Evolutionary conservation across 1,140 invertebrate species (phyloP), one percentile per base, ranked within the genome.

Genomic region (Drosophila gunungcola): DNA sequence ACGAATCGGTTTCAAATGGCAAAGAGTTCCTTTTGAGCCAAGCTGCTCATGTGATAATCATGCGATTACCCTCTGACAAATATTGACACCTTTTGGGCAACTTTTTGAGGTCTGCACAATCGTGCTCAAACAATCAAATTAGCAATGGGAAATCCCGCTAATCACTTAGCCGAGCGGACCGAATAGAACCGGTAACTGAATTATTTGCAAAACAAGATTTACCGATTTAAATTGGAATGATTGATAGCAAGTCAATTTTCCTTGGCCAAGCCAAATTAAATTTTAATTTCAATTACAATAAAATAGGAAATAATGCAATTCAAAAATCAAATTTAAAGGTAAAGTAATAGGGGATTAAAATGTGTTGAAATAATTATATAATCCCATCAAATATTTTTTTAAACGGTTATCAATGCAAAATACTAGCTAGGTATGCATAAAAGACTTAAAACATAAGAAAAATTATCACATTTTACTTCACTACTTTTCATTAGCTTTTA

Each of bases 11-110:
- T 11, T 39, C 16, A 32, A 49, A 42, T 29, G 43, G 13, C 4
- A n/a, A 34, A 11, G 53, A 43, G 68, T 57, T 52, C 61, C 64
- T 63, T 25, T 27, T 55, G 11, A 27, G 21, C 13, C 36, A 27
- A 36, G 10, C 29, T 42, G 55, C 76, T 60, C 65, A 80, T 80
- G 65, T 63, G 67, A 63, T 73, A 70, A 51, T 60, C 81, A 84
- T 80, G 54, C 58, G 72, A 74, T 64, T 74, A 63, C 36, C 54
- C 34, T 39, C 43, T 60, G 68, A 10, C 21, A 21, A 41, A 62
- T 54, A 81, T 81, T 85, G 76, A 46, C 81, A 85, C 81, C 52
- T 85, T 73, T 54, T 56, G 52, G 38, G 65, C 52, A 29, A 70
- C 57, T 16, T 57, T 70, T 13, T 43, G 48, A 9, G 38, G 48